Base-by-base conservation (phyloP, 2,113 vertebrate species). In the Vanacampus margaritifer region DNA sequence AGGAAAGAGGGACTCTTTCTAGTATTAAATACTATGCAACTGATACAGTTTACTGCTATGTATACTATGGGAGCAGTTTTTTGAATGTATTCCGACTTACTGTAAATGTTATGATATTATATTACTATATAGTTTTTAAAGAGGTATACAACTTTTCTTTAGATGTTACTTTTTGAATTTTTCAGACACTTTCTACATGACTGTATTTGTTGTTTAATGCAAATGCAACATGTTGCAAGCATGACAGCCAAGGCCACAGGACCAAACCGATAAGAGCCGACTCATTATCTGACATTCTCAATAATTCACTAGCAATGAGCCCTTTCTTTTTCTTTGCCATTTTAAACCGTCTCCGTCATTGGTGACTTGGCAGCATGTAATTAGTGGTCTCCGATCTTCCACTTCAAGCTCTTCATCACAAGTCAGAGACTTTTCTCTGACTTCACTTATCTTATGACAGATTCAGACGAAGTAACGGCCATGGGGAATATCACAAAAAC, bases 241-340 rank as follows among this genome's bases (percentile, higher is more conserved):
- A 50, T 7, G 14, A 51, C n/a, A 26, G 12, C 24, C 51, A 54
- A 54, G 51, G 23, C 51, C 51, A 54, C 23, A 13, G 1, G 17
- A 58, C 3, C 28, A 35, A 35, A 35, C 77, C 68, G 75, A 69
- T 17, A 5, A 83, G 80, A 81, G 84, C 79, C 80, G 74, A 87
- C 82, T 91, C 86, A 89, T 88, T 83, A 87, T 81, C 81, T 82
- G 87, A 81, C 82, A 67, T 81, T 69, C 63, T 91, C 72, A 90
- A 91, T 91, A 87, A 91, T 91, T 89, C 81, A 90, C 76, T 63
- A 75, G 64, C 73, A 79, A 83, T 67, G 75, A 81, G 76, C 73
- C 71, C 71, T 75, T 82, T 77, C 68, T 75, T 65, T 80, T 78
- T 83, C 80, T 85, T 73, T 77, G 75, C 65, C 45, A 79, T 79